These are phyloP conservation scores for Metopolophium dirhodum DNA, from an alignment of 1,140 invertebrate species.

Conservation along the genomic window DNA sequence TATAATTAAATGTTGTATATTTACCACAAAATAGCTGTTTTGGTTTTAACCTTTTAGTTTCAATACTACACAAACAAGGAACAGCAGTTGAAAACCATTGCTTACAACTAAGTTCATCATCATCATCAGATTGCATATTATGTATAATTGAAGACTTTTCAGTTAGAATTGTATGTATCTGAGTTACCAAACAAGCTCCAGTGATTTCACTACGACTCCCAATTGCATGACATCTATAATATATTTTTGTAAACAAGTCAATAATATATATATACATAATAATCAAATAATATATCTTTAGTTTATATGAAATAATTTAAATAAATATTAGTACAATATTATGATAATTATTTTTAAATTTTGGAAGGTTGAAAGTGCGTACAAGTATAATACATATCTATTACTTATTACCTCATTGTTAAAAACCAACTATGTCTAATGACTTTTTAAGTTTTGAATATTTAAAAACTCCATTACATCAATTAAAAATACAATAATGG, in stretches of 20 bases:
- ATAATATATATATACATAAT: background rate
- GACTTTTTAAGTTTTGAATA: background rate
- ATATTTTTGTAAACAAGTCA: background rate
- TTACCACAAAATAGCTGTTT: conserved; percentile 41
- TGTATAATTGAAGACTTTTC: conserved; percentile 17
- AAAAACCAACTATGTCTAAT: background rate
- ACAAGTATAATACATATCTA: background rate
- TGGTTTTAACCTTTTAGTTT: conserved; percentile 7
- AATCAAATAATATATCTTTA: background rate
- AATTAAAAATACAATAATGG: too few relatives aligned
- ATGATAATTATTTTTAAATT: background rate
- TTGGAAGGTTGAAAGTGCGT: background rate
- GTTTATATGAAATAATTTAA: too few relatives aligned
- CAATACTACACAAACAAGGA: conserved; percentile 22
- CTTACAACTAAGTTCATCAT: conserved; percentile 36
- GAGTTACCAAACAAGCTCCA: conserved; percentile 1
- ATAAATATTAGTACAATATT: background rate
- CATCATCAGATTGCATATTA: background rate
- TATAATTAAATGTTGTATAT: background rate
- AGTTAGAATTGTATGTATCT: background rate
- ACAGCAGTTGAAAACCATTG: conserved; percentile 16
- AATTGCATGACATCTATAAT: conserved; percentile 16
- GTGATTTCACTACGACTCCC: conserved; percentile 35
- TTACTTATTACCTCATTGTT: background rate
- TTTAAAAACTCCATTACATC: too few relatives aligned